Base-by-base conservation (phyloP, 2,888 invertebrate genomes). In the Smittia sp. region DNA sequence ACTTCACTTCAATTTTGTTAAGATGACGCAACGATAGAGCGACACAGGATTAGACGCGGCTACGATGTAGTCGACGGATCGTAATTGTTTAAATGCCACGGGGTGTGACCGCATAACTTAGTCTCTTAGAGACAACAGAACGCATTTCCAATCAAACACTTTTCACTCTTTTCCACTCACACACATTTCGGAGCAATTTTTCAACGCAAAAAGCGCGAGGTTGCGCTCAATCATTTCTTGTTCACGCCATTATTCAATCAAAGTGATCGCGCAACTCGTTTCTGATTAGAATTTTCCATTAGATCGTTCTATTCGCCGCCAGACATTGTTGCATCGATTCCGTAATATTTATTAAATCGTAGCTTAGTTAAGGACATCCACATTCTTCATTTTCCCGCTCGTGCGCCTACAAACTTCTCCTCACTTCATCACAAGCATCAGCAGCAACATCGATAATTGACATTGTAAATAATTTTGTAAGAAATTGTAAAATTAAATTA, bases 301-400 rank as follows among this genome's bases (percentile, higher is more conserved):
- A 63, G 22, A 11, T 27, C 25, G 32, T 27, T 63, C 63, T 27
- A 24, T 27, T 27, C 27, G 63, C 27, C 25, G n/a, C 63, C 13
- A 13, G 15, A 63, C 27, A 27, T 22, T 15, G 24, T n/a, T 6
- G 11, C 24, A 27, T 15, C 24, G 24, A 66, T 66, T 39, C 67
- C 22, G 18, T 25, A 67, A 39, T 67, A 67, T 67, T 67, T 67
- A 67, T 67, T 67, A 67, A 38, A 27, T 32, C 38, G n/a, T 38
- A 32, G 67, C 67, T 39, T 20, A 32, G 46, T 39, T 67, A 67
- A 67, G 67, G 67, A 67, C 39, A 32, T 67, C 67, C 38, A 67
- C 67, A 67, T 67, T 67, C 67, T 67, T 32, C 1, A 63, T 25
- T 32, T 32, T 32, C 32, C 32, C 32, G 32, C 32, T 46, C n/a